Conservation (phyloP, 2,113 vertebrate species). For the Lampris megalopsis region DNA sequence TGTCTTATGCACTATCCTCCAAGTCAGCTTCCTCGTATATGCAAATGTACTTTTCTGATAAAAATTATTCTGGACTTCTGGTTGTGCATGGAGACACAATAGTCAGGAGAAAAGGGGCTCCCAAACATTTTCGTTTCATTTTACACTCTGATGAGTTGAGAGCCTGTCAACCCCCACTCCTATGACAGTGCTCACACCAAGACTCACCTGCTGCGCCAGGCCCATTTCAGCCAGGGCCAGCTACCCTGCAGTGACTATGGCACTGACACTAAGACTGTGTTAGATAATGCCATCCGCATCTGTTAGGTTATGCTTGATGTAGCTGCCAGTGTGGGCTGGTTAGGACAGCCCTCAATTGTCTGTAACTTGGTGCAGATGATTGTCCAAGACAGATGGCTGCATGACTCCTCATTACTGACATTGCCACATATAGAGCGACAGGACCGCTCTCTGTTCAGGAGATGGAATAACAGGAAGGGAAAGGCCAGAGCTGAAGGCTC, state of each 20-base stretch:
- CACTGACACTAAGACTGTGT: constrained; percentile 96
- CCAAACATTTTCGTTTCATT: too few relatives aligned
- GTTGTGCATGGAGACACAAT: too few relatives aligned
- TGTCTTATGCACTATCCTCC: too few relatives aligned
- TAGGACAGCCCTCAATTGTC: constrained; percentile 88
- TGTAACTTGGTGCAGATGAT: constrained; percentile 96
- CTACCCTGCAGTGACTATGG: constrained; percentile 95
- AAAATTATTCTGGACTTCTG: too few relatives aligned
- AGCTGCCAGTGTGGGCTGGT: constrained; percentile 93
- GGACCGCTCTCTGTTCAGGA: constrained; percentile 92
- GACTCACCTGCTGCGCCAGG: constrained; percentile 94
- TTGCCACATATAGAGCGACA: constrained; percentile 90
- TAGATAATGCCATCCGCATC: constrained; percentile 95
- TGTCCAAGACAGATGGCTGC: constrained; percentile 93
- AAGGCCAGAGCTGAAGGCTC: constrained; percentile 63
- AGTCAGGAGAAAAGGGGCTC: too few relatives aligned
- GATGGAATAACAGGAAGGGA: constrained; percentile 80
- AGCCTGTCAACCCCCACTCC: constrained; percentile 88
- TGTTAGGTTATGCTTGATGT: constrained; percentile 99
- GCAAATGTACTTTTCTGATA: too few relatives aligned
- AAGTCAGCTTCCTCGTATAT: too few relatives aligned
- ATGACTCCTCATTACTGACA: constrained; percentile 91
- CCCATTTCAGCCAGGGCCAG: constrained; percentile 90
- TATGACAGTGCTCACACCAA: constrained; percentile 98
- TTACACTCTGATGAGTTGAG: too few relatives aligned